Evolutionary conservation across 2,797 vertebrate species (phyloP).

Genomic region (Tympanoctomys barrerae): DNA sequence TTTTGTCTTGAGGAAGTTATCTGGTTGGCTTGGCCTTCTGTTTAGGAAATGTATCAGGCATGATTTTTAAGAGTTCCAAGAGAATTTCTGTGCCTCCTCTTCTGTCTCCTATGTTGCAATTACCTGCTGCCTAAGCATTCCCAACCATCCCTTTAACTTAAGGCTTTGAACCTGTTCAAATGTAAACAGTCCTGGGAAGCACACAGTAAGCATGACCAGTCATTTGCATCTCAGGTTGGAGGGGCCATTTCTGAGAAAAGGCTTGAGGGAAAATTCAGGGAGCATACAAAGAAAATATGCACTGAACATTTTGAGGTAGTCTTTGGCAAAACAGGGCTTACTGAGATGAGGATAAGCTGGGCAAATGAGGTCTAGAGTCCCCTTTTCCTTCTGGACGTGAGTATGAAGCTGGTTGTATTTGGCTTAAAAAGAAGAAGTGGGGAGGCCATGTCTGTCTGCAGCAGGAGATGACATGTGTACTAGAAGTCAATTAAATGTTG

Average conservation of each 20-base stretch:
- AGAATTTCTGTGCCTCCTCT: neutral
- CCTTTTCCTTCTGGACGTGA: neutral
- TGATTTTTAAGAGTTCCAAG: conserved; percentile 37
- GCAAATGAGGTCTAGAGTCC: neutral
- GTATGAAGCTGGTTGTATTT: neutral
- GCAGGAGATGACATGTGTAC: neutral
- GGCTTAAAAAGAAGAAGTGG: conserved; percentile 1
- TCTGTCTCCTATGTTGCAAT: neutral
- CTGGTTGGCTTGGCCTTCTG: conserved; percentile 32
- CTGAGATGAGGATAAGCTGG: neutral
- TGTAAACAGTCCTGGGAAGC: conserved; percentile 58
- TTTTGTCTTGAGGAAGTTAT: conserved; percentile 35
- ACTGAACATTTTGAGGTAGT: neutral
- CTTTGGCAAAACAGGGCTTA: neutral
- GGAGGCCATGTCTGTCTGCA: neutral
- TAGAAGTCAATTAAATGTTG: neutral
- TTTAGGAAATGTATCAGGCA: conserved; percentile 27
- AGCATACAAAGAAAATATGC: neutral
- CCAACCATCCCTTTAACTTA: conserved; percentile 29
- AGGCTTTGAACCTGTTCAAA: conserved; percentile 69
- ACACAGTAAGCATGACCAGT: conserved; percentile 58
- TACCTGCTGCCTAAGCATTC: conserved; percentile 38
- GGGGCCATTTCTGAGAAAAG: conserved; percentile 60
- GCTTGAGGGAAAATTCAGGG: neutral
- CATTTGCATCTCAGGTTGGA: conserved; percentile 57